Evolutionary conservation across 2,113 vertebrate species (phyloP), one percentile per base, ranked within the genome.

Genomic region (Elanus axillaris): DNA sequence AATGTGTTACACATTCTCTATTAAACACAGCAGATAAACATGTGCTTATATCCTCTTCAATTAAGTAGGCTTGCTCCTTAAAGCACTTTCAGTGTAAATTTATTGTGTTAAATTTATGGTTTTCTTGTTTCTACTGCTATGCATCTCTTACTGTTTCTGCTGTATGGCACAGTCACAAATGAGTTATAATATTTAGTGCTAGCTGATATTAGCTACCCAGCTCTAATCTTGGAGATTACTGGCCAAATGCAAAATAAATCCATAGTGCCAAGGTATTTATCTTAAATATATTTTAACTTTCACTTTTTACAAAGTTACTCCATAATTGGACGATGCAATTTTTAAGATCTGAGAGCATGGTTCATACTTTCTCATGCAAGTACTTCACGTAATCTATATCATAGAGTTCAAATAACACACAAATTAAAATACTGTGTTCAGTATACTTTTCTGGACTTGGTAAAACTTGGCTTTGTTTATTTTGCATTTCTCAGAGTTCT

Each of bases 1-100:
- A 82, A 68, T 64, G 53, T 52, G n/a, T 62, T 94, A 81, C 16
- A 81, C 67, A 85, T 81, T 82, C 38, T 79, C 48, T 87, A 73
- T 95, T 93, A 89, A 91, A 76, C 77, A 91, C 77, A 93, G 84
- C 74, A 94, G 62, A 83, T 74, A 94, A 96, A 91, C 74, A 91
- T 32, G 72, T 83, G 74, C 66, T 90, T 89, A 73, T 50, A 50
- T 75, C 66, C 86, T 92, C 80, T 85, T 90, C 56, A 96, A 72
- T 93, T 89, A 95, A 94, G 75, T 55, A 91, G 59, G 89, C 50
- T 93, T 91, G 56, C 15, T 93, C 74, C 84, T 74, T 86, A 93
- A 97, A 82, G 32, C 93, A 95, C 82, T 94, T 95, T 96, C 91
- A 97, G 48, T 89, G 89, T 83, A 94, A 93, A 97, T 97, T 97